These are phyloP conservation scores for Sebastes taczanowskii DNA, from an alignment of 2,797 vertebrate genomes.

Conservation along the genomic window DNA sequence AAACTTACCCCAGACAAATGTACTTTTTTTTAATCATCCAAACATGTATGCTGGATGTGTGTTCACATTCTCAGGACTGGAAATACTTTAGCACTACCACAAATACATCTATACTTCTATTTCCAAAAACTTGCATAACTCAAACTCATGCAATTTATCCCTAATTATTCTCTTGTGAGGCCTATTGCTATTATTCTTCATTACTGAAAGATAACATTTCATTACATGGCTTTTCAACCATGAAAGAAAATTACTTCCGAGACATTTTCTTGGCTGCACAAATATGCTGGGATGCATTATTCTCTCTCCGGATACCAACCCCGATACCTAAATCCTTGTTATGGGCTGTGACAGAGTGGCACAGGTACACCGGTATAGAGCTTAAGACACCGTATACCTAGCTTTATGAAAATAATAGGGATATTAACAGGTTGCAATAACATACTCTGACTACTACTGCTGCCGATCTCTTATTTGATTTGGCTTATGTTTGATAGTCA, in stretches of 20 bases:
- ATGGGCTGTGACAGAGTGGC: not conserved
- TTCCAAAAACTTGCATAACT: not conserved
- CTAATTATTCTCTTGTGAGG: not conserved
- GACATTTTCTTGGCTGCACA: not conserved
- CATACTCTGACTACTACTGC: not conserved
- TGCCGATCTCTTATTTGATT: not conserved
- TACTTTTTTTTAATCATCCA: not conserved
- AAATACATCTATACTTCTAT: not conserved
- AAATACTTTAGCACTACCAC: not conserved
- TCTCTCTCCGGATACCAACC: not conserved
- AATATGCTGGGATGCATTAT: not conserved
- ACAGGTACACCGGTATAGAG: not conserved
- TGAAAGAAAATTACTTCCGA: not conserved
- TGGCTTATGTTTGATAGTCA: not conserved
- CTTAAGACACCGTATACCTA: not conserved
- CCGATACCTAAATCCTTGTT: not conserved
- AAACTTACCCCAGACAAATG: not conserved
- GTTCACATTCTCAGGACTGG: not conserved
- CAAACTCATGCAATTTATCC: not conserved
- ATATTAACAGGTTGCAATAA: not conserved
- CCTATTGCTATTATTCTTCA: conserved; percentile 14
- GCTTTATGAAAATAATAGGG: not conserved
- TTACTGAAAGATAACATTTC: conserved; percentile 24
- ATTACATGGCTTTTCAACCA: conserved; percentile 5
- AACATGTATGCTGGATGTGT: too few relatives aligned